These are phyloP conservation scores for Rhinoptilus africanus DNA, from an alignment of 2,113 vertebrate genomes.

Conservation along the genomic window DNA sequence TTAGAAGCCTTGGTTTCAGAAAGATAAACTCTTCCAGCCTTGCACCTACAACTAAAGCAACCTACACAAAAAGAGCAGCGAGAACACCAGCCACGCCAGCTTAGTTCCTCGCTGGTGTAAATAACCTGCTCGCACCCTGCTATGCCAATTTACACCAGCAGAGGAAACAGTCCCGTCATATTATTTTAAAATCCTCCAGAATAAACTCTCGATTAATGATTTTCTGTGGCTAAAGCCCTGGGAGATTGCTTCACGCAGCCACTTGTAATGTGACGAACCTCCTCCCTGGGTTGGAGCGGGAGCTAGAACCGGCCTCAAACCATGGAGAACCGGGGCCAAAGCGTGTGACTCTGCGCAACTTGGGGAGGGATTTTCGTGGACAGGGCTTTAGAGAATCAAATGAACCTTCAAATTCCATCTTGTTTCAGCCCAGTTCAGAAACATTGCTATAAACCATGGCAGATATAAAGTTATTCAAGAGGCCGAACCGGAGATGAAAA, in stretches of 20 bases:
- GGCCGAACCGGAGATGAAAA: background rate
- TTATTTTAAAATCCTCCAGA: background rate
- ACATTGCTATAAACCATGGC: background rate
- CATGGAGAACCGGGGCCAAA: background rate
- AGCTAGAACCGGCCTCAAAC: background rate
- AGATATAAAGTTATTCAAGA: background rate
- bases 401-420: background rate
- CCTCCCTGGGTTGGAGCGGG: background rate
- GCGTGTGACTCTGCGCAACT: background rate
- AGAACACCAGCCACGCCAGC: background rate
- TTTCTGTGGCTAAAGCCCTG: conserved; percentile 29
- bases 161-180: background rate
- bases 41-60: background rate
- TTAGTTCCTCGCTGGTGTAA: background rate
- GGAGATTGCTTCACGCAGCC: background rate
- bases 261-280: background rate
- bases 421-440: background rate
- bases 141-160: background rate
- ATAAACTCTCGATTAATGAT: background rate
- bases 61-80: background rate
- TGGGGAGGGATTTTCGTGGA: background rate
- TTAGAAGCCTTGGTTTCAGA: background rate
- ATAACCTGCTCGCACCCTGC: background rate
- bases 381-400: background rate
- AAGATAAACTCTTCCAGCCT: background rate